These are phyloP conservation scores for Clarias fuscus DNA, from an alignment of 2,797 vertebrate species.

Conservation along the genomic window DNA sequence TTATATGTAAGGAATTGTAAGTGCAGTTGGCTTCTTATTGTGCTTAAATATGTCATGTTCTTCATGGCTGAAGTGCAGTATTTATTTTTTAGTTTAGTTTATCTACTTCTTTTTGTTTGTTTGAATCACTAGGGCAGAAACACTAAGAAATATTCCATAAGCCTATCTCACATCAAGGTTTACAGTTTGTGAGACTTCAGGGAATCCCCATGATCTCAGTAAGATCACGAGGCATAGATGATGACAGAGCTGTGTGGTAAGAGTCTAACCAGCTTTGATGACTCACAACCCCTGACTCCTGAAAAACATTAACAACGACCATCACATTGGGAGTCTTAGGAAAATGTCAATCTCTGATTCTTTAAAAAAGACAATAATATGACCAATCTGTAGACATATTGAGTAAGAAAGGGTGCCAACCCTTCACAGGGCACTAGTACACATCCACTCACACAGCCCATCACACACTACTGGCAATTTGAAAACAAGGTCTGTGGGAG, in stretches of 20 bases:
- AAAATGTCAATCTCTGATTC: slow-evolving; percentile 17
- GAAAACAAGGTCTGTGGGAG: too few species aligned
- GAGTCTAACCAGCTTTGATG: slow-evolving; percentile 27
- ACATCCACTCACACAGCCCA: too few species aligned
- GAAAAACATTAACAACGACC: slow-evolving; percentile 22
- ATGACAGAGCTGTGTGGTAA: slow-evolving; percentile 34
- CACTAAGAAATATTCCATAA: background rate
- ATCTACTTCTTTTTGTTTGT: background rate
- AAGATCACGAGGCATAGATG: slow-evolving; percentile 33
- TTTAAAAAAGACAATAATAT: background rate
- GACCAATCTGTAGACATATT: background rate
- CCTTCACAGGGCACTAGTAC: too few species aligned
- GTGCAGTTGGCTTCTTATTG: background rate
- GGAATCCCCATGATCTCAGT: slow-evolving; percentile 40
- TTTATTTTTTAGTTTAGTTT: slow-evolving; percentile 1
- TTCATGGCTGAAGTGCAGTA: background rate
- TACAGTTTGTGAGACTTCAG: slow-evolving; percentile 8
- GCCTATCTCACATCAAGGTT: slow-evolving; percentile 2
- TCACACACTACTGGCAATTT: too few species aligned
- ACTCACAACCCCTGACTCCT: slow-evolving; percentile 8
- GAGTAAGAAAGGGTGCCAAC: too few species aligned
- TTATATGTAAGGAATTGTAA: background rate
- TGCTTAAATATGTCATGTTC: background rate
- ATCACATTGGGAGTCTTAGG: slow-evolving; percentile 2
- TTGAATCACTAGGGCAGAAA: background rate